Evolutionary conservation across 2,888 invertebrate genomes (phyloP), one percentile per base, ranked within the genome.

Genomic region (Hyppa rectilinea): DNA sequence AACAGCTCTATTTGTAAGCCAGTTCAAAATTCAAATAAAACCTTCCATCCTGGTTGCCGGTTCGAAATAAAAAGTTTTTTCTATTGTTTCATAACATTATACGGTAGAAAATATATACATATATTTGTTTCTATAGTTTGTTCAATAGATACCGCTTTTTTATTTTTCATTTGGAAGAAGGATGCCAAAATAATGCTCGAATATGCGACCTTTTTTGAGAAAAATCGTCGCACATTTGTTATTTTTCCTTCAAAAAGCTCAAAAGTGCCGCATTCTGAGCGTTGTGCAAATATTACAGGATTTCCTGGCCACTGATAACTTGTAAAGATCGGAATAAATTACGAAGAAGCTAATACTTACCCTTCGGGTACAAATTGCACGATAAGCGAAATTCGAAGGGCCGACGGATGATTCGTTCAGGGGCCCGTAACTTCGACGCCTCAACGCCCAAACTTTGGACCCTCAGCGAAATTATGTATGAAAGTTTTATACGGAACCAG

Each of bases 381-480:
- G 58, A 68, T 74, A 68, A 73, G 69, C 70, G 64, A 52, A 69
- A 75, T 55, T 40, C 45, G 63, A 45, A 69, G 49, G 62, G n/a
- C 29, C 66, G 53, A 60, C 47, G 55, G 45, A 62, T 78, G 45
- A 64, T 62, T 70, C 53, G 71, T 60, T 69, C 65, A 34, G 26
- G 34, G 61, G 29, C 31, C 66, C 52, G 31, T 55, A 75, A 78
- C 64, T 82, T 74, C 58, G 50, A 62, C 60, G 61, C 67, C 55
- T 71, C 71, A 66, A 62, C 68, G 36, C 68, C 64, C 47, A 59
- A 81, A 73, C 71, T 82, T 75, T 67, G 47, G 74, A 36, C 34
- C 64, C 49, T 67, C 60, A 69, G 71, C 45, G 23, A 83, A 71
- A 76, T 81, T 75, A 74, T 81, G 62, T 82, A 81, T 65, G 50